Percentiles rank a stretch among this genome's conserved stretches.
Conservation (phyloP, 2,888 invertebrate species). For the Spisula solida region DNA sequence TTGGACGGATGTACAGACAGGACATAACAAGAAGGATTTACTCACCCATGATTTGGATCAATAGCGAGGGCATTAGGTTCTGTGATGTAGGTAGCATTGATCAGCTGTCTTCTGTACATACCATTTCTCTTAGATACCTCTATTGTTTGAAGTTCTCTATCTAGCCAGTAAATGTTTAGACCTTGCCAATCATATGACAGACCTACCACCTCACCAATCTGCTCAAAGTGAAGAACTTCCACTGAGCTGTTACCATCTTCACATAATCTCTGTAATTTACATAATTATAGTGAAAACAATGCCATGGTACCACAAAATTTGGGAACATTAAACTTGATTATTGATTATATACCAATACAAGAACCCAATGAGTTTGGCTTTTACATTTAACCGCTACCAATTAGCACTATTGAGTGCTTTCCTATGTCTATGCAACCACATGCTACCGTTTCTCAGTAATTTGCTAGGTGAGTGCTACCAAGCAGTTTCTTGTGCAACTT, state of each 20-base stretch:
- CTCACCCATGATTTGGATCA: constrained; percentile 92
- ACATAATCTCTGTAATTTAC: constrained; percentile 83
- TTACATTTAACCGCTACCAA: too few relatives aligned
- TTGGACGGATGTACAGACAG: background rate
- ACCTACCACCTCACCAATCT: constrained; percentile 88
- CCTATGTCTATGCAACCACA: too few relatives aligned
- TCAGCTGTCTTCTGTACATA: constrained; percentile 93
- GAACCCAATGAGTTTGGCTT: too few relatives aligned
- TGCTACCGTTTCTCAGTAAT: too few relatives aligned
- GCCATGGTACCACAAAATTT: too few relatives aligned
- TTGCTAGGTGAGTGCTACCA: too few relatives aligned
- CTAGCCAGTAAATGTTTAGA: constrained; percentile 95
- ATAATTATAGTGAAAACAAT: too few relatives aligned
- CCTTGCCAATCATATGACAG: constrained; percentile 96
- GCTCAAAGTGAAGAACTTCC: constrained; percentile 57
- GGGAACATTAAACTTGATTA: too few relatives aligned
- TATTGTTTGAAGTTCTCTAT: constrained; percentile 93
- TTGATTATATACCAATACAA: too few relatives aligned
- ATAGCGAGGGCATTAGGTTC: constrained; percentile 94
- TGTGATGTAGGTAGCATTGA: constrained; percentile 90
- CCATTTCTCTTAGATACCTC: constrained; percentile 94
- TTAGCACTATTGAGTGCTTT: too few relatives aligned
- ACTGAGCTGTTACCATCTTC: constrained; percentile 90
- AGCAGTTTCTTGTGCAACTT: too few relatives aligned
- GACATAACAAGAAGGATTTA: background rate